These are phyloP conservation scores for Cryptophagus acutangulus DNA, from an alignment of 2,888 invertebrate genomes.

Conservation along the genomic window DNA sequence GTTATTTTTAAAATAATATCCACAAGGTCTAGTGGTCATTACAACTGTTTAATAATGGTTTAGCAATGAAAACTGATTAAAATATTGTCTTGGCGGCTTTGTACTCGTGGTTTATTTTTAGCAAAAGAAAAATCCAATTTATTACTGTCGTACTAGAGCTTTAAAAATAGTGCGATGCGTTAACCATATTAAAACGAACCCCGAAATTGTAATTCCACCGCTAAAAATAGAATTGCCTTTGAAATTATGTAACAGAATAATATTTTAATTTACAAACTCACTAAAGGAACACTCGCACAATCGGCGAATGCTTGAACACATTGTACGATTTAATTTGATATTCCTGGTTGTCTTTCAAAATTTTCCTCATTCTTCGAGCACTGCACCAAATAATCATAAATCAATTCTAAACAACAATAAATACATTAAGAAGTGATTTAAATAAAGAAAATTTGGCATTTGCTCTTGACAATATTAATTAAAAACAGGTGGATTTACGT, in stretches of 20 bases:
- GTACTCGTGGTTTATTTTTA: too few relatives aligned
- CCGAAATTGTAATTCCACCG: conserved; percentile 23
- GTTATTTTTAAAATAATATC: conserved; percentile 5
- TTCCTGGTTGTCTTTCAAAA: conserved; percentile 24
- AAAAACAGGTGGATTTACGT: conserved; percentile 30
- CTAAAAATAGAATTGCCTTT: conserved; percentile 18
- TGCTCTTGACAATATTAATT: conserved; percentile 30
- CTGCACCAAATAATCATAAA: conserved; percentile 23
- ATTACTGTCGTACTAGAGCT: too few relatives aligned
- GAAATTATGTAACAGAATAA: too few relatives aligned
- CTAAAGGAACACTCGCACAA: conserved; percentile 18
- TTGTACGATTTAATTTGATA: conserved; percentile 38
- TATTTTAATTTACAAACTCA: not conserved
- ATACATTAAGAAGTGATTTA: not conserved
- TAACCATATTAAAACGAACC: too few relatives aligned
- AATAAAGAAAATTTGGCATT: conserved; percentile 29
- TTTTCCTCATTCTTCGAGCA: conserved; percentile 34
- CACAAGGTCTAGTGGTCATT: too few relatives aligned
- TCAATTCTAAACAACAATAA: not conserved
- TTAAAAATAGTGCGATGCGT: too few relatives aligned
- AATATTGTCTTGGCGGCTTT: too few relatives aligned
- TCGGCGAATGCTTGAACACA: conserved; percentile 37
- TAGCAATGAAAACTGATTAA: too few relatives aligned
- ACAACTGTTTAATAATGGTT: too few relatives aligned
- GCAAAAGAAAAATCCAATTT: too few relatives aligned